phyloP scores from a whole-genome alignment of 1,140 invertebrate species.

The Diorhabda carinulata region DNA sequence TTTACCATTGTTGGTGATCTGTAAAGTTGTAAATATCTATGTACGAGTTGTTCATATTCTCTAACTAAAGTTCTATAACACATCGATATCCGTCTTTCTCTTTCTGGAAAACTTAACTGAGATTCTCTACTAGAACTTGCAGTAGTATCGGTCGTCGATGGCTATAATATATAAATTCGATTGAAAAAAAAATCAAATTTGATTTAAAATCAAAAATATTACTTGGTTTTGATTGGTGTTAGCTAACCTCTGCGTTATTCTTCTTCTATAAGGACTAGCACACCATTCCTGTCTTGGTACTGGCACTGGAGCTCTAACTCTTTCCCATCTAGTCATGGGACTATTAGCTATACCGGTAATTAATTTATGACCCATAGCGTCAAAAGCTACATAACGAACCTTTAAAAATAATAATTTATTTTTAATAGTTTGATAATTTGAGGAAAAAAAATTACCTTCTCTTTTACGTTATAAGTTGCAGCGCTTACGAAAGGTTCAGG shows the following conservation, averaged over 20 bases:
- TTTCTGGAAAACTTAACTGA: conserved; percentile 40
- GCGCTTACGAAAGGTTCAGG: conserved; percentile 71
- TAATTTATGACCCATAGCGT: conserved; percentile 73
- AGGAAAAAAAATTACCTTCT: conserved; percentile 58
- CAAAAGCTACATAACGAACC: conserved; percentile 77
- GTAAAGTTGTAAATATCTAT: conserved; percentile 51
- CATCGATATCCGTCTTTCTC: conserved; percentile 46
- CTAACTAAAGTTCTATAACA: conserved; percentile 51
- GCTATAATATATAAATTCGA: background rate
- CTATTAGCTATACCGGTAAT: conserved; percentile 81
- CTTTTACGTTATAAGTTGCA: conserved; percentile 64
- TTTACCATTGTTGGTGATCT: conserved; percentile 49
- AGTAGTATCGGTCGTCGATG: background rate
- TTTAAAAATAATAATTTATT: conserved; percentile 27
- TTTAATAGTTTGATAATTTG: background rate
- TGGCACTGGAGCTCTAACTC: conserved; percentile 50
- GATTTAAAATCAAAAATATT: conserved; percentile 8
- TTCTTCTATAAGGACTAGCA: conserved; percentile 36
- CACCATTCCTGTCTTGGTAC: conserved; percentile 36
- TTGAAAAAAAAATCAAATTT: background rate
- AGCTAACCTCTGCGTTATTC: conserved; percentile 38
- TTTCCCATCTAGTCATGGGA: conserved; percentile 51
- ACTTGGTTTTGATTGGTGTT: conserved; percentile 13
- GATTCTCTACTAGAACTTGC: conserved; percentile 14
- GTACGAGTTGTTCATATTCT: conserved; percentile 52